phyloP scores from a whole-genome alignment of 2,797 vertebrate species.

The Carduelis carduelis region DNA sequence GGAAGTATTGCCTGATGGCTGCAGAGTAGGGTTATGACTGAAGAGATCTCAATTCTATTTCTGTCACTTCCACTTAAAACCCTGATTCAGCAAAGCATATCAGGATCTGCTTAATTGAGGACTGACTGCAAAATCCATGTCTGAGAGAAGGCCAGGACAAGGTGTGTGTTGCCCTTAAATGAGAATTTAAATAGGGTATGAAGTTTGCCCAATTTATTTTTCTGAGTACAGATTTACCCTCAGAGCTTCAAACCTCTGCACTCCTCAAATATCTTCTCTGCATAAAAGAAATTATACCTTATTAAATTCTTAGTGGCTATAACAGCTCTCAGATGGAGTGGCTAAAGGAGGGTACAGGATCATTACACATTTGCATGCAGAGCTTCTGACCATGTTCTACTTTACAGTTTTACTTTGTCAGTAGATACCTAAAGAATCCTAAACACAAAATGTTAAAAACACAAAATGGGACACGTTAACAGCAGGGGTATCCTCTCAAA shows the following conservation, averaged over 20 bases:
- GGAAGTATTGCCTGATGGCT: neutral
- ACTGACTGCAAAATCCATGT: neutral
- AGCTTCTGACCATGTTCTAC: neutral
- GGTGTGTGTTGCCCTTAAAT: neutral
- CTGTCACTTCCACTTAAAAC: conserved; percentile 24
- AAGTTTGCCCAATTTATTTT: neutral
- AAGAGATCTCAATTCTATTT: conserved; percentile 11
- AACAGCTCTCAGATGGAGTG: neutral
- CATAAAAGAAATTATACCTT: neutral
- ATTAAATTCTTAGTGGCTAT: neutral
- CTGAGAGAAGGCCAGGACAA: neutral
- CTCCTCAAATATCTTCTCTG: neutral
- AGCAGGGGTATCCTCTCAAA: neutral
- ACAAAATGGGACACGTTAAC: neutral
- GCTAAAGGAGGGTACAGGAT: neutral
- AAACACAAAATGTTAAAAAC: neutral
- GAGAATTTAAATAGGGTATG: neutral
- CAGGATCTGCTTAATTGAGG: conserved; percentile 17
- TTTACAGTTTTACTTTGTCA: neutral
- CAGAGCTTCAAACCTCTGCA: neutral
- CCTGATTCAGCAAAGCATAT: conserved; percentile 18
- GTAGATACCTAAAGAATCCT: neutral
- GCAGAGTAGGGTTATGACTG: neutral
- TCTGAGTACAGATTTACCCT: neutral
- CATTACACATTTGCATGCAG: neutral